Evolutionary conservation across 2,888 invertebrate species (phyloP).

Genomic region (Caenorhabditis zanzibari): DNA sequence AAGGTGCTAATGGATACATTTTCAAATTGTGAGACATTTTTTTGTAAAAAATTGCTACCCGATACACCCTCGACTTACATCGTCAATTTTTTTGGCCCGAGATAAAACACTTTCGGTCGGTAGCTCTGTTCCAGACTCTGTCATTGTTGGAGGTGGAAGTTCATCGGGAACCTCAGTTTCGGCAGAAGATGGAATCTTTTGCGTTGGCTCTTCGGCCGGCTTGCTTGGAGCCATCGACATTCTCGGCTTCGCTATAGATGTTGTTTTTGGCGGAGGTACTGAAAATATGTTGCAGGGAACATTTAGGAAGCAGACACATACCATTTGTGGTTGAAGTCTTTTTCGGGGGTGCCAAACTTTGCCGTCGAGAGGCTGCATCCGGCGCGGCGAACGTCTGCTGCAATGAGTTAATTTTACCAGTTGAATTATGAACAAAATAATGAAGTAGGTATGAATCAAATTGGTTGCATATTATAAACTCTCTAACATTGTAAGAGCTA

Average conservation of each 20-base stretch:
- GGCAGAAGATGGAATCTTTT: conserved; percentile 2
- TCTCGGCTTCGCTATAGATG: conserved; percentile 26
- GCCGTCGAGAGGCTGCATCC: conserved; percentile 43
- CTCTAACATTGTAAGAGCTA: too few species aligned
- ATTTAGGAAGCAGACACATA: neutral
- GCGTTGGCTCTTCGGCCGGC: conserved; percentile 12
- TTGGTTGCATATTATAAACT: too few species aligned
- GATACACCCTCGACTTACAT: conserved; percentile 45
- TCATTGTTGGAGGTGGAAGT: conserved; percentile 55
- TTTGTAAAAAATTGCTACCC: too few species aligned
- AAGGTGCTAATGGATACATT: neutral
- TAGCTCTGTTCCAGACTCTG: conserved; percentile 56
- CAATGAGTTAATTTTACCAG: neutral
- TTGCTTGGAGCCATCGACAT: conserved; percentile 18
- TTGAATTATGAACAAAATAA: neutral
- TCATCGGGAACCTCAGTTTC: conserved; percentile 31
- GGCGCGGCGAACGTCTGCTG: conserved; percentile 57
- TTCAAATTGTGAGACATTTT: too few species aligned
- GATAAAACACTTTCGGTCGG: conserved; percentile 65
- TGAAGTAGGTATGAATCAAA: neutral
- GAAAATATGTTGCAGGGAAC: neutral
- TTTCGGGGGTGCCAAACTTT: conserved; percentile 53
- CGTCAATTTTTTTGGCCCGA: conserved; percentile 73
- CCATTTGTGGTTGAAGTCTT: conserved; percentile 33
- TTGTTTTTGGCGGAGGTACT: conserved; percentile 13